phyloP scores from a whole-genome alignment of 2,888 invertebrate genomes.

The Lasioglossum calceatum region DNA sequence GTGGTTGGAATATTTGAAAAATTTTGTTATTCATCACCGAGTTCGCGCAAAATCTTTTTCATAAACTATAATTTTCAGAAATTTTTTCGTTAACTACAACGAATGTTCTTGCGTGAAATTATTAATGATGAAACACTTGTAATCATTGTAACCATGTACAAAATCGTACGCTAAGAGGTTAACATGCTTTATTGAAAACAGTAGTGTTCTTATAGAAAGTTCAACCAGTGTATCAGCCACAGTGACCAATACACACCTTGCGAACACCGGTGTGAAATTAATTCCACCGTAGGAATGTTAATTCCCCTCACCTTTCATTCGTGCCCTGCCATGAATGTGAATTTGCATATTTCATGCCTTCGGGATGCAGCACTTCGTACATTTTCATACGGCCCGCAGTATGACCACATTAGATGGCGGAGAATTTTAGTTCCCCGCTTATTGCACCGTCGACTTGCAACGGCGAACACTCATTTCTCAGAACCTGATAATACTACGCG shows the following conservation, averaged over 20 bases:
- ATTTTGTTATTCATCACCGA: no score
- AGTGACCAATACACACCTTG: not conserved
- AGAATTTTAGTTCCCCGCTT: constrained; percentile 20
- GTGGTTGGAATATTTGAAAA: not conserved
- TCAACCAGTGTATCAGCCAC: not conserved
- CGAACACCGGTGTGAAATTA: constrained; percentile 24
- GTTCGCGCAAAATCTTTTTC: not conserved
- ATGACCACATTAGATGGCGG: constrained; percentile 4
- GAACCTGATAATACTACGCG: not conserved
- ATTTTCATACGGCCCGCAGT: constrained; percentile 10
- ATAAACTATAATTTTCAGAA: no score
- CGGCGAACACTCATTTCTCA: constrained; percentile 15
- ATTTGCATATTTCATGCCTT: constrained; percentile 25
- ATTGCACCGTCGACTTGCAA: not conserved
- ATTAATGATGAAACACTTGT: not conserved
- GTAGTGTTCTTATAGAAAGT: not conserved
- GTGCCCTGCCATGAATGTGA: not conserved
- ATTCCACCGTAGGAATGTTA: constrained; percentile 42
- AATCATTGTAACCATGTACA: not conserved
- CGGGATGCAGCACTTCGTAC: constrained; percentile 13
- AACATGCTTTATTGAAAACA: not conserved
- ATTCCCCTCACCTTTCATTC: constrained; percentile 6
- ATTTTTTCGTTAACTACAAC: no score
- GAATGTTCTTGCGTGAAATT: not conserved
- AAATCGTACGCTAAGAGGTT: not conserved